Conservation (phyloP, 2,113 vertebrate genomes). For the Oceanites oceanicus region DNA sequence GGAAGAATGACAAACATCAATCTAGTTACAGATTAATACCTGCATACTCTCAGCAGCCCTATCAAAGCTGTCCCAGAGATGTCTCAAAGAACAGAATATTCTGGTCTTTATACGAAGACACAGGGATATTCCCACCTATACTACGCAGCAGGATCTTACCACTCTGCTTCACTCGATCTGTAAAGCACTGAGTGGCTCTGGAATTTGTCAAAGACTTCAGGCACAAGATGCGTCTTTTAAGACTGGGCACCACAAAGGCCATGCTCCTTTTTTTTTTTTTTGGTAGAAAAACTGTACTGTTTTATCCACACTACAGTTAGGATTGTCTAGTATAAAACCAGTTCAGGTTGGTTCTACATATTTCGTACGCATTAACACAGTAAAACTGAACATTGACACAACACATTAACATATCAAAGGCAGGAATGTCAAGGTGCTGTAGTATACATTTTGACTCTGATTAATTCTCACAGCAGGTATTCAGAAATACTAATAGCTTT, state of each 20-base stretch:
- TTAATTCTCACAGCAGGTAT: neutral
- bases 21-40: neutral
- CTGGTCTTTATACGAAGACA: neutral
- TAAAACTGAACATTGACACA: neutral
- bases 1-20: neutral
- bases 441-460: neutral
- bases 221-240: neutral
- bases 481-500: constrained; percentile 7
- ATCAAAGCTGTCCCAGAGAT: neutral
- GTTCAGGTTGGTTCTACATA: neutral
- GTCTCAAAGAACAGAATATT: neutral
- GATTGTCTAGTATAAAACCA: neutral
- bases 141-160: neutral
- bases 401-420: neutral
- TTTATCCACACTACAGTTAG: neutral
- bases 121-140: neutral
- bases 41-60: neutral
- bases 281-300: neutral
- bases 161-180: neutral
- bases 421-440: neutral
- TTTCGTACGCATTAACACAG: neutral
- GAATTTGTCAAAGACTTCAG: neutral
- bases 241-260: neutral
- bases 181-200: neutral
- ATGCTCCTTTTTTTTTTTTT: neutral